Evolutionary conservation across 2,113 vertebrate genomes (phyloP), one percentile per base, ranked within the genome.

Genomic region (Ceuthmochares aereus): DNA sequence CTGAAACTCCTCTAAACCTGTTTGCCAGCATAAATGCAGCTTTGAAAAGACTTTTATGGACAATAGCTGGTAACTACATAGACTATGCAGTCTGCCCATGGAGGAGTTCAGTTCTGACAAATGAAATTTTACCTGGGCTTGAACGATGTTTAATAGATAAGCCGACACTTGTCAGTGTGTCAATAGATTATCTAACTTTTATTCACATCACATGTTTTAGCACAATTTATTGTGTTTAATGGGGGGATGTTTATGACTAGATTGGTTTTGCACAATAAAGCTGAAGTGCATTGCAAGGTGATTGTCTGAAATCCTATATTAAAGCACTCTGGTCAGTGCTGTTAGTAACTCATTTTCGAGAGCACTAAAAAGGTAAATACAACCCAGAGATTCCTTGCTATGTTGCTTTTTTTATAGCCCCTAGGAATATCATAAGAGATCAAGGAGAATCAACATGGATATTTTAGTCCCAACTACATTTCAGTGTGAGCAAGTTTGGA

Each of bases 241-340:
- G 64, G 74, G 93, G 90, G 93, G 94, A 86, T 93, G 80, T 78
- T 84, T 70, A 45, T 55, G 56, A 89, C 66, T 90, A 67, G 81
- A 75, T 68, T 68, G 89, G 81, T 76, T 97, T 89, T 84, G 84
- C 77, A 87, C 10, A 7, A 47, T 84, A 83, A 92, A 94, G 87
- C 81, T 95, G 81, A 91, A 91, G 87, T 68, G 74, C 51, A 23
- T 80, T 86, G 83, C 63, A 54, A 84, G 76, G 83, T 18, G 3
- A 45, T 84, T 66, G 84, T 93, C 87, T 90, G 75, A 76, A 83
- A 93, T 83, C 62, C 59, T 36, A 8, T 68, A 62, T 75, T 52
- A 43, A 66, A 90, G 78, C 66, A 64, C 74, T 82, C 40, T 82
- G 89, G n/a, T 80, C 49, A 76, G 89, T 95, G 89, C 93, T 70